Base-by-base conservation (phyloP, 2,888 invertebrate species). In the Miltochrista miniata region DNA sequence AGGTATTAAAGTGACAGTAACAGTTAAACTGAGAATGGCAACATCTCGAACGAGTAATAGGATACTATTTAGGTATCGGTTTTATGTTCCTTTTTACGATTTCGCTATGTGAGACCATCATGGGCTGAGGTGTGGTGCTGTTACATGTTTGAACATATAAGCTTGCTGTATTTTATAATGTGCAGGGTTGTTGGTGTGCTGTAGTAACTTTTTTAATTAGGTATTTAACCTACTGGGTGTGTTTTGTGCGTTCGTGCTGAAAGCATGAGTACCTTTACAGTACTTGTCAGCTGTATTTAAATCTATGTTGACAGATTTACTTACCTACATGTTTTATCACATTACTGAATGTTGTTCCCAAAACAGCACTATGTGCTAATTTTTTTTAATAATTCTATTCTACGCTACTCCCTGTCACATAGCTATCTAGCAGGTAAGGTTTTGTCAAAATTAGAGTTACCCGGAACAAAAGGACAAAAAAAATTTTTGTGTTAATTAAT, bases 31-130 rank as follows among this genome's bases (percentile, higher is more conserved):
- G 65, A 46, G 68, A 76, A 79, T 73, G 72, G 70, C 52, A 48
- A 47, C 43, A 47, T 51, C 47, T 47, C 47, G 39, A 35, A 47
- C 34, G 18, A 37, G 79, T 80, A 81, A 83, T 82, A 73, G 82
- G 77, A 76, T 80, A 76, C 70, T 72, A 72, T 76, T 72, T 74
- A 75, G 78, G 78, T 76, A 75, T 79, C 74, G 61, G 55, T 70
- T 85, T 87, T 86, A 87, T 81, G 78, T 72, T 63, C 56, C 54
- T 61, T 75, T 85, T 87, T 87, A 87, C 80, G 85, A 83, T 71
- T 64, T 54, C 29, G 48, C 61, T 61, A 68, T 56, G 67, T 69
- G 67, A 69, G 59, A 65, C 69, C 66, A 63, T 68, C 56, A 57
- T 54, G 33, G n/a, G 40, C 34, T 30, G 46, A 49, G 47, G 42